Evolutionary conservation across 2,797 vertebrate genomes (phyloP), one percentile per base, ranked within the genome.

Genomic region (Argya squamiceps): DNA sequence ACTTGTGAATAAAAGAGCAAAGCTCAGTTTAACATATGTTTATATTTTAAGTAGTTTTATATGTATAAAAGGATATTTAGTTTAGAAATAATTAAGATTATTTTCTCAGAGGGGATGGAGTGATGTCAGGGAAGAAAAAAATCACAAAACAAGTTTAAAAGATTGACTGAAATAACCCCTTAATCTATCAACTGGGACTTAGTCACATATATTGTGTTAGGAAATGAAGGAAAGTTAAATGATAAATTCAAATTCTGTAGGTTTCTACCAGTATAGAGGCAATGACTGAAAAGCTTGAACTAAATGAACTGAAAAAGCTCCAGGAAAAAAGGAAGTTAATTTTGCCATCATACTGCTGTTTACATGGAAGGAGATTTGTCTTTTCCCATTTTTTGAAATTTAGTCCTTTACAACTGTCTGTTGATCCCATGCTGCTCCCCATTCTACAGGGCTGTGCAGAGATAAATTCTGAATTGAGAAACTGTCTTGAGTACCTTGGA

Each of bases 21-120:
- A 86, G 50, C 84, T 74, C 79, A 90, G 23, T 77, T 93, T 89
- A 95, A 81, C 62, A 69, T 84, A 70, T 89, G 52, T 75, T 96
- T 78, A 12, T 80, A 58, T 81, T 92, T 67, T 64, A 86, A 77
- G 60, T 29, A 50, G 55, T 30, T 86, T 76, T 78, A 17, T 63
- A 32, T 46, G 12, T 60, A 49, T 55, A 70, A 60, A 36, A 29
- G 11, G 18, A 41, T 70, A 67, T 67, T 87, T 82, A 82, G 39
- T 36, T 47, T 60, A 59, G 37, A 84, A 69, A 32, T 63, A 83
- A 83, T 60, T 49, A 69, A 53, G 65, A 39, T 92, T 52, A 55
- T 92, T 93, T 88, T 91, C 77, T 76, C 63, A 41, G 13, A 26
- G 15, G 24, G 14, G 18, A 37, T 62, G 44, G 46, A 94, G 17